phyloP scores from a whole-genome alignment of 2,797 vertebrate genomes.

The Garrulus glandarius region DNA sequence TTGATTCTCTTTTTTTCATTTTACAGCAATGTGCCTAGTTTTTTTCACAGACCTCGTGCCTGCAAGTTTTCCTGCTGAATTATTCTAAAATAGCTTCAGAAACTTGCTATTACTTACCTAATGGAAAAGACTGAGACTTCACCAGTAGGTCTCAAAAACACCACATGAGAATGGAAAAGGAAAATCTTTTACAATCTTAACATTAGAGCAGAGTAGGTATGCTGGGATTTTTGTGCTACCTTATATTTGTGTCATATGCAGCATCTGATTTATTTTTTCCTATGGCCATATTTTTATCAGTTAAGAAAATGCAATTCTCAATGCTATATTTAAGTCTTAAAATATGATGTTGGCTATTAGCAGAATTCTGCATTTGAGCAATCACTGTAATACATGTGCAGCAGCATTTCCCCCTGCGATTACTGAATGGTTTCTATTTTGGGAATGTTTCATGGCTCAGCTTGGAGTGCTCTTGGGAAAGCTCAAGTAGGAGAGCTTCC shows the following conservation, averaged over 20 bases:
- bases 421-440: constrained; percentile 44
- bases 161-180: background rate
- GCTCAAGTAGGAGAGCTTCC: background rate
- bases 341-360: background rate
- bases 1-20: background rate
- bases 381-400: background rate
- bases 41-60: background rate
- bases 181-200: background rate
- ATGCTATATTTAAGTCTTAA: background rate
- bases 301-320: background rate
- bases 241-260: background rate
- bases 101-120: background rate
- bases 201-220: background rate
- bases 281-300: background rate
- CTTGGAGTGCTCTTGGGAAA: constrained; percentile 22
- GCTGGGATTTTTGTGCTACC: background rate
- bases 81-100: background rate
- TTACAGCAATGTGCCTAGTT: accelerated
- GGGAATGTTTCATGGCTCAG: constrained; percentile 10
- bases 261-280: background rate
- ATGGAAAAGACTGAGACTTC: background rate
- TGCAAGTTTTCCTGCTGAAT: background rate
- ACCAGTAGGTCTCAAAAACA: background rate
- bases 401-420: background rate
- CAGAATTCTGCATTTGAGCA: background rate